Base-by-base conservation (phyloP, 1,140 invertebrate species). In the Tetranychus cinnabarinus region DNA sequence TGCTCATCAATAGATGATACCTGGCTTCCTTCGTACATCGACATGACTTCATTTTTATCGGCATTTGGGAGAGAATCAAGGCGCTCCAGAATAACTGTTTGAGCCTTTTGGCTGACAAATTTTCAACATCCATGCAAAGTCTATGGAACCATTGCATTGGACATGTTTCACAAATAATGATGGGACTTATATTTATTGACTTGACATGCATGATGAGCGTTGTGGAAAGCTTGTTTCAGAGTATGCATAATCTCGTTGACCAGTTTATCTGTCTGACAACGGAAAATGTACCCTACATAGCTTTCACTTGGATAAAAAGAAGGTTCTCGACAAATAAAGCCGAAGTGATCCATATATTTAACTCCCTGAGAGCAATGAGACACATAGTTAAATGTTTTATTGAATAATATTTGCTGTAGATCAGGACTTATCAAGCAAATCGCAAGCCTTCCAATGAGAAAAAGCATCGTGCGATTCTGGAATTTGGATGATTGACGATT, bases 61-160 rank as follows among this genome's bases (percentile, higher is more conserved):
- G 85, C 82, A 61, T 88, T 84, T 15, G 82, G 81, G 3, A 93
- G 70, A 63, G 82, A 77, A 64, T 86, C 83, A 62, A 93, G 78
- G 42, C 83, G 76, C n/a, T 82, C 78, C 61, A 87, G 77, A 50
- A 95, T 84, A 58, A 83, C 79, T 5, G 78, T 78, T 71, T 89
- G 85, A 0, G 81, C 81, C 69, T 81, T 82, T 68, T 85, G 39
- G 87, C 82, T 69, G 57, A 62, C 66, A 67, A 65, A 77, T 76
- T 84, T 74, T 93, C 86, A 35, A 92, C 77, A 64, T 93, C 88
- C 62, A 81, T 79, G 68, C 85, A 89, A 0, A 95, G 74, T 69
- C 84, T 83, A 69, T 90, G 85, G 68, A 86, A 90, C 85, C 90
- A 93, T n/a, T 90, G 77, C 82, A 93, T 86, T 2, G 91, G 91